Evolutionary conservation across 2,797 vertebrate genomes (phyloP).

Genomic region (Urosaurus nigricauda): DNA sequence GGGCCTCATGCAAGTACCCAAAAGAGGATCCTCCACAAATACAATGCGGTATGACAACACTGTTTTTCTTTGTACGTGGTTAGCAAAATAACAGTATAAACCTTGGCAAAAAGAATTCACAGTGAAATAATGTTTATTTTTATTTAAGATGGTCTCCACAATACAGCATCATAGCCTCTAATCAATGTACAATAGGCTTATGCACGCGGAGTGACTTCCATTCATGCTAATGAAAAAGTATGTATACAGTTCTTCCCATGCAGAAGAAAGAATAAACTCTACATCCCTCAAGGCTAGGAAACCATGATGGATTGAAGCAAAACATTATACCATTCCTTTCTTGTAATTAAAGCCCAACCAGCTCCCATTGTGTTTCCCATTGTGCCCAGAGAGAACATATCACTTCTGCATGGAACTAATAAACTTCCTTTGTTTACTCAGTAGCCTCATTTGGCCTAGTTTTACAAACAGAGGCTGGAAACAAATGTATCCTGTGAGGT

Average conservation of each 20-base stretch:
- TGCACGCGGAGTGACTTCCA: conserved; percentile 1
- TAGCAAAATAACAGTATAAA: neutral
- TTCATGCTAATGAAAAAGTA: conserved; percentile 40
- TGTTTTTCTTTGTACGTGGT: conserved; percentile 16
- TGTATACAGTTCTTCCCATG: conserved; percentile 19
- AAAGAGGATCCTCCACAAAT: conserved; percentile 31
- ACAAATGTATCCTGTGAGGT: conserved; percentile 66
- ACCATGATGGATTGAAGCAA: conserved; percentile 37
- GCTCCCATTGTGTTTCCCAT: conserved; percentile 42
- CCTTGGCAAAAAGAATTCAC: conserved; percentile 22
- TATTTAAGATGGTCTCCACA: conserved; percentile 43
- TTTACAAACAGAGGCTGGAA: conserved; percentile 64
- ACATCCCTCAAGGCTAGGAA: conserved; percentile 54
- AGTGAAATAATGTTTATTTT: conserved; percentile 17
- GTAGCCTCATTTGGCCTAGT: conserved; percentile 62
- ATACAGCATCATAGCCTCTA: conserved; percentile 27
- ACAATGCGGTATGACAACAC: neutral
- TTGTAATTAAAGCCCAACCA: conserved; percentile 49
- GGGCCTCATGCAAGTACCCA: neutral
- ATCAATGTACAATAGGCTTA: conserved; percentile 30
- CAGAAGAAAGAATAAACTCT: conserved; percentile 43
- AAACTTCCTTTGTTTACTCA: conserved; percentile 71
- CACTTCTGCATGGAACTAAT: conserved; percentile 56
- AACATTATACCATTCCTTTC: conserved; percentile 40
- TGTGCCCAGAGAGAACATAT: conserved; percentile 44